A percentile compares a stretch with the other conserved stretches of the same genome.
phyloP scores from a whole-genome alignment of 2,113 vertebrate species.

The Hassar affinis region DNA sequence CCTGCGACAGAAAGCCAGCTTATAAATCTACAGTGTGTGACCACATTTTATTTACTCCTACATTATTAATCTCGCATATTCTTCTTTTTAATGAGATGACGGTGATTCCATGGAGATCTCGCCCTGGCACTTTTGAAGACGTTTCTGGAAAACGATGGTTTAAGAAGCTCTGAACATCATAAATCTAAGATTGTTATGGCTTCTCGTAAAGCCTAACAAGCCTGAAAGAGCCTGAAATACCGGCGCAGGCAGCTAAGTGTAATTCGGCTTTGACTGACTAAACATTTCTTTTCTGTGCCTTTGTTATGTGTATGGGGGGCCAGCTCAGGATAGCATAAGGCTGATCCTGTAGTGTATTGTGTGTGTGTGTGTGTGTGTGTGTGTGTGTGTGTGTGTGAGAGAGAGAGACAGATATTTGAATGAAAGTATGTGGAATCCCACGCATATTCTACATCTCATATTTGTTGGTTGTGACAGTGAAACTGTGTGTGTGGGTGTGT shows the following conservation, averaged over 20 bases:
- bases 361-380: slow-evolving; percentile 23
- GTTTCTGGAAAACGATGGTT: background rate
- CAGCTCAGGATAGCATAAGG: background rate
- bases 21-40: background rate
- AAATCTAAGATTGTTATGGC: slow-evolving; percentile 4
- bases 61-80: background rate
- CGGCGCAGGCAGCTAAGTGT: background rate
- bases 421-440: slow-evolving; percentile 33
- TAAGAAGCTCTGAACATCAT: background rate
- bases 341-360: background rate
- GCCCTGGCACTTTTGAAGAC: background rate
- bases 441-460: slow-evolving; percentile 48
- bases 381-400: background rate
- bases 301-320: background rate
- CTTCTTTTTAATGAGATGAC: background rate
- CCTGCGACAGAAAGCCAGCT: background rate
- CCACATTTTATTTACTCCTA: background rate
- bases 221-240: background rate
- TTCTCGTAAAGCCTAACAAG: background rate
- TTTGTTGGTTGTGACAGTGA: slow-evolving; percentile 48
- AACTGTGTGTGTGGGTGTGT: no score
- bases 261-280: background rate
- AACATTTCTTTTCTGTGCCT: background rate
- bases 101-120: background rate
- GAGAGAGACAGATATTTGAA: no score